Evolutionary conservation across 2,113 vertebrate species (phyloP).

Genomic region (Delphinapterus leucas): DNA sequence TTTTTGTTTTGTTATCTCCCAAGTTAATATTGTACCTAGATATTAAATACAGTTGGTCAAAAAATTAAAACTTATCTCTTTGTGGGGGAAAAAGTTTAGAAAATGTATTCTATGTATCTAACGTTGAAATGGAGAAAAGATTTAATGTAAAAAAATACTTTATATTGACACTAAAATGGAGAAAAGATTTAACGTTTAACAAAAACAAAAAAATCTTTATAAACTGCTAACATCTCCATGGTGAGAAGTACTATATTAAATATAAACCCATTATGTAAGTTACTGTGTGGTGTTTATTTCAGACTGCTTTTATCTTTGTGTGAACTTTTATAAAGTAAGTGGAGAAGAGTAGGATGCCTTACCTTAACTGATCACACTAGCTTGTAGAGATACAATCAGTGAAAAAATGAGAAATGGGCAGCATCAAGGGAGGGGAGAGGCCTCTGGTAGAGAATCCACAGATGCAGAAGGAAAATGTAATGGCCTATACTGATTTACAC

Average conservation of each 20-base stretch:
- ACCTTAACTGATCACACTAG: neutral
- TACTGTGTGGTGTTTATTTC: conserved; percentile 41
- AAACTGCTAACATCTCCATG: neutral
- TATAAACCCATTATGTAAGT: conserved; percentile 22
- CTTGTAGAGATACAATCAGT: neutral
- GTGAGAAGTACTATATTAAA: conserved; percentile 51
- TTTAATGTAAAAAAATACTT: conserved; percentile 26
- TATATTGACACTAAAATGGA: conserved; percentile 27
- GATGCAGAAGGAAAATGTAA: neutral
- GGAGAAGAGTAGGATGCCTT: neutral
- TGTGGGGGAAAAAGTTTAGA: neutral
- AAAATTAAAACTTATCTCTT: conserved; percentile 39
- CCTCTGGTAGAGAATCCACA: neutral
- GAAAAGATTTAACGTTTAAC: conserved; percentile 39
- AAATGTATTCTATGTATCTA: neutral
- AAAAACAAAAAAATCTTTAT: conserved; percentile 12
- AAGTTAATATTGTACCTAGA: conserved; percentile 46
- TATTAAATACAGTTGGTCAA: neutral
- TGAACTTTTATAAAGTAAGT: neutral
- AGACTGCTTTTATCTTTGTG: neutral
- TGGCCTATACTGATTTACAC: neutral
- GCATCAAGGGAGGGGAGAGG: neutral
- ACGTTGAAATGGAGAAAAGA: conserved; percentile 21
- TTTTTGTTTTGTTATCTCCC: conserved; percentile 29
- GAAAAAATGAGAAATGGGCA: neutral